Evolutionary conservation across 2,797 vertebrate genomes (phyloP).

Genomic region (Florisuga fusca): DNA sequence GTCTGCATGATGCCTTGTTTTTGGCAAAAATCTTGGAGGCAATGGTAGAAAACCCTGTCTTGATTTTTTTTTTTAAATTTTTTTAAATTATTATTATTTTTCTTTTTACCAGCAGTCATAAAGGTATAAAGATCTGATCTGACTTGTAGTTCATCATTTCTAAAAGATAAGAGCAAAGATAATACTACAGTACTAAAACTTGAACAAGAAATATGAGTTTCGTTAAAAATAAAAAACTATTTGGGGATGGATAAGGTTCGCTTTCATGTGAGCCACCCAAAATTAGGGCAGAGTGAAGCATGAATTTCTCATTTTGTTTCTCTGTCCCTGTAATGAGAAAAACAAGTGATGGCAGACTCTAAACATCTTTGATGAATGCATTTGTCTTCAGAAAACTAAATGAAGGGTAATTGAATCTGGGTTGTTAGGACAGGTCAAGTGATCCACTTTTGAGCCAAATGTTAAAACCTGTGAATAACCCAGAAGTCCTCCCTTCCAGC

Average conservation of each 20-base stretch:
- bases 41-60: not conserved
- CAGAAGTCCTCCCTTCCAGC: not conserved
- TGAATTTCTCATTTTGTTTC: not conserved
- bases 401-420: not conserved
- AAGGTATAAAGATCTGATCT: not conserved
- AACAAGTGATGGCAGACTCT: not conserved
- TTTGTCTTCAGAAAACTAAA: not conserved
- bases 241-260: fast-evolving
- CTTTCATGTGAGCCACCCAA: not conserved
- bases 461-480: not conserved
- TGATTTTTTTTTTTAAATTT: not conserved
- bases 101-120: not conserved
- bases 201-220: not conserved
- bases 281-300: not conserved
- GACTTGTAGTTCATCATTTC: not conserved
- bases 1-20: not conserved
- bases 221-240: not conserved
- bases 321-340: not conserved
- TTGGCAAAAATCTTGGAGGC: not conserved
- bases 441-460: not conserved
- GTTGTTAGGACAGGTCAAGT: not conserved
- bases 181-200: not conserved
- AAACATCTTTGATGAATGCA: not conserved
- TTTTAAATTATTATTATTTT: too few species aligned
- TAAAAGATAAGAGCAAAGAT: not conserved